Percentiles rank a stretch among this genome's conserved stretches.
Evolutionary conservation across 2,797 vertebrate genomes (phyloP).

Genomic region (Liasis olivaceus): DNA sequence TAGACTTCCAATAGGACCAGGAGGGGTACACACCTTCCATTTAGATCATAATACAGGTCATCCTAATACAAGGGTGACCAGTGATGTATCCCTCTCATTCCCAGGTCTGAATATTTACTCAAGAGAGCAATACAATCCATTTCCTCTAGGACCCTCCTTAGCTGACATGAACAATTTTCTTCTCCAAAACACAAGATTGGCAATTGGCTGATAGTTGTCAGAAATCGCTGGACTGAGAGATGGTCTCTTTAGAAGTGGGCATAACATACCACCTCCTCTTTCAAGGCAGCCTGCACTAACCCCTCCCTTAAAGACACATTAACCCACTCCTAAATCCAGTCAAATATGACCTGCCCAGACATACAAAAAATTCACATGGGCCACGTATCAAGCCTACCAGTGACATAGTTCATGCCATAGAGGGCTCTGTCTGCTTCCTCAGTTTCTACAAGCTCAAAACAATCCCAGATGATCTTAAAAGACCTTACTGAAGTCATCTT

Average conservation of each 20-base stretch:
- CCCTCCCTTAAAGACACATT: background rate
- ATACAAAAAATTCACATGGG: background rate
- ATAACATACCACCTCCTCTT: background rate
- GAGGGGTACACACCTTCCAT: background rate
- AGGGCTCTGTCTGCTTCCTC: background rate
- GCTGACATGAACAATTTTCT: background rate
- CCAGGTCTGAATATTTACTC: background rate
- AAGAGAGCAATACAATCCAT: background rate
- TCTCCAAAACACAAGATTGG: background rate
- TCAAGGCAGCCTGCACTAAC: background rate
- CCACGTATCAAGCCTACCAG: background rate
- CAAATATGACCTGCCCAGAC: background rate
- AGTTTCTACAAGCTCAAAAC: background rate
- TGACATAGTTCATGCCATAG: background rate
- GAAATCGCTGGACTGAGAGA: background rate
- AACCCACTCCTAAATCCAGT: background rate
- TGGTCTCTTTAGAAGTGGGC: background rate
- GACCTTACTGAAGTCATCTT: background rate
- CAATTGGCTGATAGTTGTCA: background rate
- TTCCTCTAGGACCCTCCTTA: background rate
- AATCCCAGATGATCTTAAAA: background rate
- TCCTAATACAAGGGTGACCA: background rate
- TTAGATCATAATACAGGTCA: background rate
- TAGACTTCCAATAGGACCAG: no score
- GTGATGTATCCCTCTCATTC: background rate